phyloP scores from a whole-genome alignment of 2,888 invertebrate genomes.

The Iphiclides podalirius region DNA sequence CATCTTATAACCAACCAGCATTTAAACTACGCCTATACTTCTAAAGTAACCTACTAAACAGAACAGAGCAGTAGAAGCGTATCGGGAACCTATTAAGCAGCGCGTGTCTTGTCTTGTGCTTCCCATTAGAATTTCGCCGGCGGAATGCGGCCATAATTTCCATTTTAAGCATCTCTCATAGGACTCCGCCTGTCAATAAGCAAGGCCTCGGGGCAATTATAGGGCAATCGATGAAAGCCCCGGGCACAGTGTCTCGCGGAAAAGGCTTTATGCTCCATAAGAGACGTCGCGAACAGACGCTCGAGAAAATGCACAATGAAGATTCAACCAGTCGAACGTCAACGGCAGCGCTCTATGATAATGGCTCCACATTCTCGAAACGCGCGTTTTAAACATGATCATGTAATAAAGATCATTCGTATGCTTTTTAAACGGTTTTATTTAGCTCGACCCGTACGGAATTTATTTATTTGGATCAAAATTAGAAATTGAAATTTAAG shows the following conservation, averaged over 20 bases:
- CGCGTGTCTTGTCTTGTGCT: no score
- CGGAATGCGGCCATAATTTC: slow-evolving; percentile 8
- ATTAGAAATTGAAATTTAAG: no score
- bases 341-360: no score
- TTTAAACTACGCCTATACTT: no score
- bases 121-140: not conserved
- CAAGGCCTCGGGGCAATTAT: slow-evolving; percentile 63
- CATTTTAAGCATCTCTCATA: slow-evolving; percentile 28
- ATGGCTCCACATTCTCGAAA: no score
- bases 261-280: not conserved
- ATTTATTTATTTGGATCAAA: no score
- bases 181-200: slow-evolving; percentile 55
- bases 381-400: no score
- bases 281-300: slow-evolving; percentile 8
- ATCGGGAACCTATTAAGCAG: not conserved
- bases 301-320: not conserved
- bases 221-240: slow-evolving; percentile 51
- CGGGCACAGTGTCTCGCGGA: slow-evolving; percentile 32
- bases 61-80: not conserved
- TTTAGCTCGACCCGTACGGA: no score
- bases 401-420: no score
- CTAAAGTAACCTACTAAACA: no score
- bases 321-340: not conserved
- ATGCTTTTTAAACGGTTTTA: no score
- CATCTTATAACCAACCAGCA: no score